A percentile compares a stretch with the other conserved stretches of the same genome.
Evolutionary conservation across 2,113 vertebrate genomes (phyloP).

Genomic region (Pelecanoides urinatrix): DNA sequence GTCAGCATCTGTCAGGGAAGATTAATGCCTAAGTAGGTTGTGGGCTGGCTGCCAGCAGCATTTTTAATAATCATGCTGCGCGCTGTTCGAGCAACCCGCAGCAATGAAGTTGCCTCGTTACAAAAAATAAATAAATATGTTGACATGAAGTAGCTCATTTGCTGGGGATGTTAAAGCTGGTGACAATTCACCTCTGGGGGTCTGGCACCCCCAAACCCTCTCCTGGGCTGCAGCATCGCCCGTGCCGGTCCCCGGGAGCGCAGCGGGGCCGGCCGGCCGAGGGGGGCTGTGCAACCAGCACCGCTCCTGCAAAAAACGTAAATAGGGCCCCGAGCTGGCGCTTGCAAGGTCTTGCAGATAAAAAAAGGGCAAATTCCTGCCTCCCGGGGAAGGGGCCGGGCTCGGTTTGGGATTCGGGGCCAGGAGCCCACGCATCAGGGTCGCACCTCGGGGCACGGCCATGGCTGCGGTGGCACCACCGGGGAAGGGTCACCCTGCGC

Average conservation of each 20-base stretch:
- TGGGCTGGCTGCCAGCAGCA: slow-evolving; percentile 46
- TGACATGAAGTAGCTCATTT: not conserved
- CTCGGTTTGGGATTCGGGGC: not conserved
- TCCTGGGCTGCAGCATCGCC: not conserved
- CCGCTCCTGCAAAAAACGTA: not conserved
- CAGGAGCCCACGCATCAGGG: fast-evolving
- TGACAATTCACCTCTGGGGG: not conserved
- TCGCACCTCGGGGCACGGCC: fast-evolving
- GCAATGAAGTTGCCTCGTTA: slow-evolving; percentile 5
- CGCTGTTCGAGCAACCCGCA: not conserved
- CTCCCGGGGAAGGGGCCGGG: not conserved
- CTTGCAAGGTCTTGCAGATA: not conserved
- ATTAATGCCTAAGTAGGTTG: slow-evolving; percentile 64
- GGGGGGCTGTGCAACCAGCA: not conserved
- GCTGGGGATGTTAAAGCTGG: not conserved
- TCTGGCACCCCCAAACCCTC: not conserved
- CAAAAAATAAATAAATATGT: not conserved
- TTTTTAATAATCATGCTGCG: slow-evolving; percentile 48
- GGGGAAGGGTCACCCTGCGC: not conserved
- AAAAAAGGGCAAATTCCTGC: not conserved
- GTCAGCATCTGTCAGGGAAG: slow-evolving; percentile 53
- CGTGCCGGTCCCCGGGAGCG: fast-evolving
- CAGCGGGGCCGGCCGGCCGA: fast-evolving
- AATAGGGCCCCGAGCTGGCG: not conserved
- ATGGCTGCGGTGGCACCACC: not conserved